Evolutionary conservation across 1,140 invertebrate genomes (phyloP).

Genomic region (Pseudomyrmex pallidus): DNA sequence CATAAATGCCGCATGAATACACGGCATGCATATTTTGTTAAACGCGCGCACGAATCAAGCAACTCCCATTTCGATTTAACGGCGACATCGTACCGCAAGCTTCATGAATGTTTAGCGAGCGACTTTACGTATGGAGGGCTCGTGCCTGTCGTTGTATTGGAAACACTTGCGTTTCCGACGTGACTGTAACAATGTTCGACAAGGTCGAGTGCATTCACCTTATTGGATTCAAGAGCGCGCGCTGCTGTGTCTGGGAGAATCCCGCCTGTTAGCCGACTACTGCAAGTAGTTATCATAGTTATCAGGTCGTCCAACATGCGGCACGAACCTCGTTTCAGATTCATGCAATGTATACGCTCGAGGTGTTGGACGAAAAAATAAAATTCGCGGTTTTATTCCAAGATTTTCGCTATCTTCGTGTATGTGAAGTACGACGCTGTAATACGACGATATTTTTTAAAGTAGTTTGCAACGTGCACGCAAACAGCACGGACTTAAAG

Average conservation of each 20-base stretch:
- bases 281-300: slow-evolving; percentile 56
- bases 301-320: slow-evolving; percentile 38
- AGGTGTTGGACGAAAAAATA: slow-evolving; percentile 11
- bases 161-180: slow-evolving; percentile 20
- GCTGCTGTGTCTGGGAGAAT: slow-evolving; percentile 20
- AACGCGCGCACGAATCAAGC: slow-evolving; percentile 16
- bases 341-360: not conserved
- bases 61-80: slow-evolving; percentile 25
- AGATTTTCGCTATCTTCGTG: slow-evolving; percentile 1
- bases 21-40: slow-evolving; percentile 24
- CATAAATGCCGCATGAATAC: slow-evolving; percentile 35
- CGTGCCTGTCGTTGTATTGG: slow-evolving; percentile 1
- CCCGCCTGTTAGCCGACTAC: slow-evolving; percentile 22
- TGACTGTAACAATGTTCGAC: slow-evolving; percentile 30
- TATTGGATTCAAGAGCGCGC: slow-evolving; percentile 30
- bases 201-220: slow-evolving; percentile 37
- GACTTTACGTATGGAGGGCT: not conserved
- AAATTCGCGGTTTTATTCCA: slow-evolving; percentile 10
- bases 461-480: not conserved
- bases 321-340: slow-evolving; percentile 35
- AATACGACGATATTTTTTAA: not conserved
- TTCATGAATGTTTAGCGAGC: slow-evolving; percentile 44
- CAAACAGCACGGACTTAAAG: not conserved
- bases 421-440: not conserved
- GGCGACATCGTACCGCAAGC: not conserved